phyloP scores from a whole-genome alignment of 2,797 vertebrate genomes.

The Hyperoplus lanceolatus region DNA sequence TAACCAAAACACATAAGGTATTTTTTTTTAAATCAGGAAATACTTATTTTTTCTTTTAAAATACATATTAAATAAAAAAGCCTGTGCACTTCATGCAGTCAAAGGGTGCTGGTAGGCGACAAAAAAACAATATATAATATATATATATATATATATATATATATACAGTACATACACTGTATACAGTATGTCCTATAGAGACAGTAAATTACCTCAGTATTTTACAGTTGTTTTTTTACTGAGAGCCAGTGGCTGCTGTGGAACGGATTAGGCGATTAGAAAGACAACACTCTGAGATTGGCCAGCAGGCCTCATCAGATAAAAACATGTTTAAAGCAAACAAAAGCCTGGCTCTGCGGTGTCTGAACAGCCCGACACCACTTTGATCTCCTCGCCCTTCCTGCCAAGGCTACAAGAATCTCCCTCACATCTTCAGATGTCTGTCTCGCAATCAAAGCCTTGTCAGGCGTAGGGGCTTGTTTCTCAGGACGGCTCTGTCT shows the following conservation, averaged over 20 bases:
- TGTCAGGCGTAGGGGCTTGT: constrained; percentile 61
- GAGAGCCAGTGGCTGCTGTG: constrained; percentile 40
- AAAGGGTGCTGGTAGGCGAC: too few species aligned
- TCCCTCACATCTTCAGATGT: constrained; percentile 66
- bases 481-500: constrained; percentile 57
- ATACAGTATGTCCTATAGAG: constrained; percentile 18
- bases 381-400: constrained; percentile 71
- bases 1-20: neutral
- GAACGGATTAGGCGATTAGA: constrained; percentile 67
- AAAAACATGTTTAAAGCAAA: constrained; percentile 74
- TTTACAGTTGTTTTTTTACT: constrained; percentile 18
- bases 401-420: constrained; percentile 58
- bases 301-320: constrained; percentile 68
- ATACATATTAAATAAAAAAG: too few species aligned
- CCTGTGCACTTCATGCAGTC: too few species aligned
- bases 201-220: constrained; percentile 45
- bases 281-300: constrained; percentile 57
- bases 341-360: constrained; percentile 60
- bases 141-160: neutral
- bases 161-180: neutral
- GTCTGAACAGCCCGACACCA: constrained; percentile 58
- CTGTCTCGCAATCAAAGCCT: constrained; percentile 66
- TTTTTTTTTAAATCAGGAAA: too few species aligned
- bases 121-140: too few species aligned
- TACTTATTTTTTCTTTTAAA: too few species aligned